Evolutionary conservation across 2,113 vertebrate species (phyloP).

Genomic region (Emydura subglobosa): DNA sequence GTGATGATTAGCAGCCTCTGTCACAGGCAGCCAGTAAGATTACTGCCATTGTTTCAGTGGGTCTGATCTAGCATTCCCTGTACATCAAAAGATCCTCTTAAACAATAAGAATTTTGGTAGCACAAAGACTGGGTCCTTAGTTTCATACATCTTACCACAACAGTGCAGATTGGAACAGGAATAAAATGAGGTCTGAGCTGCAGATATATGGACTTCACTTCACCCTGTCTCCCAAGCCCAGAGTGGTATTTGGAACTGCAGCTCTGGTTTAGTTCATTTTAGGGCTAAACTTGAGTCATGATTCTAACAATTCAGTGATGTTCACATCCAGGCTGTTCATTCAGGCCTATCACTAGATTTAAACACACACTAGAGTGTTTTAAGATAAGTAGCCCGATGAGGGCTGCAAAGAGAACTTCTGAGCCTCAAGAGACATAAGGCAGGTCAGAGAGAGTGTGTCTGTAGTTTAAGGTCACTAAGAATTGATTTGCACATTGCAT

Average conservation of each 20-base stretch:
- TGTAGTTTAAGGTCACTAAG: not conserved
- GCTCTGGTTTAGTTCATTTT: not conserved
- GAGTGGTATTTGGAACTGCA: too few relatives aligned
- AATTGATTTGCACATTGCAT: not conserved
- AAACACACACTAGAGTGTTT: not conserved
- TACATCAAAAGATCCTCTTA: not conserved
- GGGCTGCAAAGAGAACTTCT: not conserved
- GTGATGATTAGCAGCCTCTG: not conserved
- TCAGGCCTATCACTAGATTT: not conserved
- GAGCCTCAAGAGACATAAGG: not conserved
- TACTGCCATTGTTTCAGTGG: not conserved
- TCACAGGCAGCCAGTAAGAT: not conserved
- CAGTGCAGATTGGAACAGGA: conserved; percentile 35
- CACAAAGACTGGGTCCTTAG: conserved; percentile 22
- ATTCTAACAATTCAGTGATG: not conserved
- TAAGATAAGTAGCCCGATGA: not conserved
- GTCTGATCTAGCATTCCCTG: conserved; percentile 19
- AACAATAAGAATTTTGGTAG: conserved; percentile 6
- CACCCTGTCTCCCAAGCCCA: not conserved
- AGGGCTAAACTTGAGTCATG: not conserved
- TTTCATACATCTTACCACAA: conserved; percentile 39
- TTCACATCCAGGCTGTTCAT: not conserved
- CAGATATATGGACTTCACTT: not conserved
- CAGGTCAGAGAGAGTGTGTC: not conserved
- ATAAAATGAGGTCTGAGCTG: not conserved